Evolutionary conservation across 2,797 vertebrate species (phyloP).

Genomic region (Molossus alvarezi): DNA sequence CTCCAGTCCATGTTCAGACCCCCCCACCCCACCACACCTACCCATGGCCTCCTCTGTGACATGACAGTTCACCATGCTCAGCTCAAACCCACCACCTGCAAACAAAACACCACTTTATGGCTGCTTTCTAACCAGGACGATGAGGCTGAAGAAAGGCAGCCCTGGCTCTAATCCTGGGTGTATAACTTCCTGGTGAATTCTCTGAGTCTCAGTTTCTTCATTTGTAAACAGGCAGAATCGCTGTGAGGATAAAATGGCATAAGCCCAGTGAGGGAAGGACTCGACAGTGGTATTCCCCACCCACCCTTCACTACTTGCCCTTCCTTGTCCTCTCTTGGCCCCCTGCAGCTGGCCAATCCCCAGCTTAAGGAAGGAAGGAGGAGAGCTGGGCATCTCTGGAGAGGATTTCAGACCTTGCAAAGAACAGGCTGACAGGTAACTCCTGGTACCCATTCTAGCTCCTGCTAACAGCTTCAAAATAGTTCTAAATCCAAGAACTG

Average conservation of each 20-base stretch:
- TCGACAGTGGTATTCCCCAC: neutral
- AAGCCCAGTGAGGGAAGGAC: neutral
- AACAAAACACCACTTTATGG: neutral
- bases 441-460: neutral
- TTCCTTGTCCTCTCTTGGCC: neutral
- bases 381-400: neutral
- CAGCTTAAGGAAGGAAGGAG: neutral
- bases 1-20: neutral
- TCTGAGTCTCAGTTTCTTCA: neutral
- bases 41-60: neutral
- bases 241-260: neutral
- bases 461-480: neutral
- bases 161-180: neutral
- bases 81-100: neutral
- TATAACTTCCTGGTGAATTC: neutral
- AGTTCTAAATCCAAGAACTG: neutral
- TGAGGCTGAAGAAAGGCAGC: neutral
- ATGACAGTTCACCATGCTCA: neutral
- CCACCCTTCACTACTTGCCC: neutral
- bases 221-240: conserved; percentile 36
- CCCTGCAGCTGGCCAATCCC: neutral
- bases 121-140: neutral
- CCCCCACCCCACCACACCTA: no score
- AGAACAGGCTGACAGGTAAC: neutral
- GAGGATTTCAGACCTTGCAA: neutral